Conservation (phyloP, 2,797 vertebrate genomes). For the Mareca strepera region DNA sequence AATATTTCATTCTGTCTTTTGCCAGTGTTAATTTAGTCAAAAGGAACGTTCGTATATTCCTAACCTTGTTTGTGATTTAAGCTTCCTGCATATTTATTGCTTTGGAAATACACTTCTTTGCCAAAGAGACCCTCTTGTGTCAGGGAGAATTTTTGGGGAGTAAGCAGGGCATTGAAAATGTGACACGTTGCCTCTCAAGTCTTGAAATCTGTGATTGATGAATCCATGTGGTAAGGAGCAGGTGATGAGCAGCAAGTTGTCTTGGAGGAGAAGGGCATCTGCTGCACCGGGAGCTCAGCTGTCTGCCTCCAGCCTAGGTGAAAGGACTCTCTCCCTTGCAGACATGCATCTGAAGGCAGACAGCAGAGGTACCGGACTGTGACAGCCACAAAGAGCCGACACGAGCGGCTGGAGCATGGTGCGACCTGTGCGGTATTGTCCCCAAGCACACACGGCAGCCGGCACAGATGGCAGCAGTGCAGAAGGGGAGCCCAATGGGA, state of each 20-base stretch:
- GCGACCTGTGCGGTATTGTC: not conserved
- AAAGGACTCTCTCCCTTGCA: not conserved
- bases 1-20: constrained; percentile 64
- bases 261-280: not conserved
- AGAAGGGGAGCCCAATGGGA: not conserved
- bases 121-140: not conserved
- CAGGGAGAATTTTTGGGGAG: not conserved
- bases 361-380: not conserved
- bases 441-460: not conserved
- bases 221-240: not conserved
- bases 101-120: not conserved
- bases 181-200: not conserved
- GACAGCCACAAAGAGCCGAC: not conserved
- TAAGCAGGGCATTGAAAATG: not conserved
- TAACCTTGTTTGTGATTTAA: constrained; percentile 1
- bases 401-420: not conserved
- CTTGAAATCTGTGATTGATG: not conserved
- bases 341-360: fast-evolving
- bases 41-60: not conserved
- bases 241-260: not conserved
- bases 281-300: not conserved
- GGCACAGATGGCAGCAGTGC: constrained; percentile 3
- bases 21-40: not conserved
- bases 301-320: not conserved
- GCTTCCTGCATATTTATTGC: not conserved